These are phyloP conservation scores for Danio albolineatus DNA, from an alignment of 2,797 vertebrate genomes.

Conservation along the genomic window DNA sequence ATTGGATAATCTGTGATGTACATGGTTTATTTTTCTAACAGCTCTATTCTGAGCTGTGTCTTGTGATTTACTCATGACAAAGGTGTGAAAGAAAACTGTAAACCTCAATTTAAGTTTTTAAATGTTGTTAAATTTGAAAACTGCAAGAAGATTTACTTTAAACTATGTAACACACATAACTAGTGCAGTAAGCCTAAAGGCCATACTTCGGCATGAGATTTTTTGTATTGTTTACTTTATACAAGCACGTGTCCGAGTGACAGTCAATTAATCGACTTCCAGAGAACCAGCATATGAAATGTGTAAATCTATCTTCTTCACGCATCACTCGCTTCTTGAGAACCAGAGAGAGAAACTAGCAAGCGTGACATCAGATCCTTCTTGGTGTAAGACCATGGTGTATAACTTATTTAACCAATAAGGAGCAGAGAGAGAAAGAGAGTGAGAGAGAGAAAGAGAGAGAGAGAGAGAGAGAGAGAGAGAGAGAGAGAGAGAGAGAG, in stretches of 20 bases:
- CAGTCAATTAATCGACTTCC: not conserved
- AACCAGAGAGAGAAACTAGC: conserved; percentile 4
- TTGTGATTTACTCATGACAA: not conserved
- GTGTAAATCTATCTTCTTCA: not conserved
- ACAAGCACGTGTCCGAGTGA: not conserved
- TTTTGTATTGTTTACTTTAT: not conserved
- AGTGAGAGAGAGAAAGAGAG: too few species aligned
- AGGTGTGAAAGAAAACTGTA: not conserved
- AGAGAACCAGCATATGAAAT: not conserved
- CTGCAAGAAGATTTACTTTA: not conserved
- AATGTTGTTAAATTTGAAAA: not conserved
- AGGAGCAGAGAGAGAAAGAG: too few species aligned
- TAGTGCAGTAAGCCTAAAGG: not conserved
- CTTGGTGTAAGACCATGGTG: not conserved
- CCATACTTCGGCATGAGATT: not conserved
- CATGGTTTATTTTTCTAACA: not conserved
- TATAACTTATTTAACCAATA: too few species aligned
- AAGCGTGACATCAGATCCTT: not conserved
- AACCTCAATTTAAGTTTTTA: not conserved
- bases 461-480: too few species aligned
- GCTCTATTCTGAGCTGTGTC: not conserved
- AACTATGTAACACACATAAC: not conserved
- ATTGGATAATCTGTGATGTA: not conserved
- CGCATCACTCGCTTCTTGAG: not conserved
- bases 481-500: too few species aligned